Evolutionary conservation across 2,113 vertebrate species (phyloP), one percentile per base, ranked within the genome.

Genomic region (Nettapus auritus): DNA sequence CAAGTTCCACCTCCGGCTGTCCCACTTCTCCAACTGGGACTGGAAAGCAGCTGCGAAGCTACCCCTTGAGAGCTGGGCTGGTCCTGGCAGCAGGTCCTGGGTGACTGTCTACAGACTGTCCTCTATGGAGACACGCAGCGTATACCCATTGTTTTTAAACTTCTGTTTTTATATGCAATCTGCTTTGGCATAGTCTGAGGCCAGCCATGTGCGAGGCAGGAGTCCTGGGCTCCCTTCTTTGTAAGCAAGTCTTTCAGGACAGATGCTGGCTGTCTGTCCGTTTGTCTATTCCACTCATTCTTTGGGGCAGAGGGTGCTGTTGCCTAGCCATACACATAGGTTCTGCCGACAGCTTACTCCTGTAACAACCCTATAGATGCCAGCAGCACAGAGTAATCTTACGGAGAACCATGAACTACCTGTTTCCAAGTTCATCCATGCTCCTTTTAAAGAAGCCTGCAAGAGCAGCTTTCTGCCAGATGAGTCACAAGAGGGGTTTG

Each of bases 231-330:
- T 77, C 50, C 82, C 48, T 42, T 69, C 60, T 81, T 64, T n/a
- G 48, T n/a, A 81, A 83, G 70, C 77, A 77, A 33, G 23, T 17
- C 73, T 68, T 31, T 70, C 56, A 29, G 89, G 93, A 84, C 91
- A 80, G 94, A 93, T 88, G 93, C 89, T 88, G 78, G 78, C 70
- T 81, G 81, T 48, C 92, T 93, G 92, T 80, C 87, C 50, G 13
- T 52, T 23, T 52, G 5, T 69, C 73, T 70, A 26, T 40, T 70
- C 57, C 91, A 74, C 89, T 81, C 38, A 1, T 85, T 82, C 34
- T 60, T 40, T 63, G 76, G 95, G 68, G 92, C 97, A 85, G 89
- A 96, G 79, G 78, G 90, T 64, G 80, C 62, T 96, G 96, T 81
- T 88, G 28, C 31, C 59, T 73, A 68, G 48, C 82, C 2, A 1